Evolutionary conservation across 2,888 invertebrate genomes (phyloP), one percentile per base, ranked within the genome.

Genomic region (Polyploca ridens): DNA sequence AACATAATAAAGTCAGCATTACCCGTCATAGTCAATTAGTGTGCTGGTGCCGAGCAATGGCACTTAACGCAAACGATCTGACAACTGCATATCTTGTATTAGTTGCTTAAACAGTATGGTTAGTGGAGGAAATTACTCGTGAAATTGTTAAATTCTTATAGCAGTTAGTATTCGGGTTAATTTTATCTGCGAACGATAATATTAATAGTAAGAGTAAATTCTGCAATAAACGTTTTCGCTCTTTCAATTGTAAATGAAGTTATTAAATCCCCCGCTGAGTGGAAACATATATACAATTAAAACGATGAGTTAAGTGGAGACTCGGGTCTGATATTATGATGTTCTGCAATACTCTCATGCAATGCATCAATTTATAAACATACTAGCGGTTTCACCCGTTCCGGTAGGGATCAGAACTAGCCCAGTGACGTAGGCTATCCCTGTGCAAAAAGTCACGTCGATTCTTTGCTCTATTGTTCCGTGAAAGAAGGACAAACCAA

Each of bases 11-110:
- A 38, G 33, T 63, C 54, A 5, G 38, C 13, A 33, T 16, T 16
- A 49, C 49, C 49, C 38, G 16, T 64, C 61, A 54, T 57, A 38
- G 38, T 61, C 16, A 61, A 64, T 67, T 66, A 62, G 60, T 63
- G 49, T 68, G 66, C 69, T 70, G 69, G 66, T 59, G 68, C 66
- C 62, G 68, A 68, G 69, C 67, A 69, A 69, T 66, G 67, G 66
- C 71, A 74, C 74, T 75, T 72, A 69, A 68, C 69, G 69, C 63
- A 65, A 62, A 58, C 54, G 60, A 66, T 68, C 69, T 67, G 69
- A 64, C 71, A 67, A 65, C 67, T 67, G 65, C 68, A 65, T 69
- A 69, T 66, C 64, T 46, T 58, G n/a, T 46, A 10, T 62, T 60
- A 62, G 54, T 35, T 49, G 54, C 54, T 35, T 66, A 38, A 33